phyloP scores from a whole-genome alignment of 2,888 invertebrate genomes.

The Odontocerum albicorne region DNA sequence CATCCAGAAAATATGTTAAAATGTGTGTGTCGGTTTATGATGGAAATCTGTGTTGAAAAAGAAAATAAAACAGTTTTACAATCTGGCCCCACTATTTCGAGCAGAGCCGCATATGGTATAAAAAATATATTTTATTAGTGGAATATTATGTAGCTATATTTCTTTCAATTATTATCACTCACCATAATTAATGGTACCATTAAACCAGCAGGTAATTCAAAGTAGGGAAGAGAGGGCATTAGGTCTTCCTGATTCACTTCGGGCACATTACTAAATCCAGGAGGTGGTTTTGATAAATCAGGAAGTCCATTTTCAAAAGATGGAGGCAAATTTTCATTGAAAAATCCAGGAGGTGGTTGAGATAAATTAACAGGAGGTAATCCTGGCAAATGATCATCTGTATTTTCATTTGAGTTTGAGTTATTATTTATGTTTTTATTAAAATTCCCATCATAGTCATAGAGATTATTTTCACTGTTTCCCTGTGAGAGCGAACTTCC shows the following conservation, averaged over 20 bases:
- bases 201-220: slow-evolving; percentile 94
- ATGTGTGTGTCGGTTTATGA: too few relatives aligned
- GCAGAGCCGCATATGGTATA: too few relatives aligned
- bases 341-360: slow-evolving; percentile 54
- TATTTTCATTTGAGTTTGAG: slow-evolving; percentile 27
- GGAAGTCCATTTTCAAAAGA: slow-evolving; percentile 68
- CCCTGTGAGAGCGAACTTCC: slow-evolving; percentile 42
- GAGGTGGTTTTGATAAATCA: slow-evolving; percentile 85
- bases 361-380: slow-evolving; percentile 49
- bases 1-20: too few relatives aligned
- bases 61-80: too few relatives aligned
- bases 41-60: too few relatives aligned
- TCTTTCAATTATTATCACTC: slow-evolving; percentile 40
- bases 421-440: slow-evolving; percentile 21
- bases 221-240: slow-evolving; percentile 92
- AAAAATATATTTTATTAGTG: not conserved
- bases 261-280: slow-evolving; percentile 66
- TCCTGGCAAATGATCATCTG: slow-evolving; percentile 41
- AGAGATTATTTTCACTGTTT: slow-evolving; percentile 54
- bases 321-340: slow-evolving; percentile 42
- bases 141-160: not conserved
- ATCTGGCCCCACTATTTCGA: too few relatives aligned
- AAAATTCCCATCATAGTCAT: slow-evolving; percentile 47
- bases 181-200: slow-evolving; percentile 97
- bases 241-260: slow-evolving; percentile 66